Conservation (phyloP, 2,113 vertebrate genomes). For the Lagopus leucura region DNA sequence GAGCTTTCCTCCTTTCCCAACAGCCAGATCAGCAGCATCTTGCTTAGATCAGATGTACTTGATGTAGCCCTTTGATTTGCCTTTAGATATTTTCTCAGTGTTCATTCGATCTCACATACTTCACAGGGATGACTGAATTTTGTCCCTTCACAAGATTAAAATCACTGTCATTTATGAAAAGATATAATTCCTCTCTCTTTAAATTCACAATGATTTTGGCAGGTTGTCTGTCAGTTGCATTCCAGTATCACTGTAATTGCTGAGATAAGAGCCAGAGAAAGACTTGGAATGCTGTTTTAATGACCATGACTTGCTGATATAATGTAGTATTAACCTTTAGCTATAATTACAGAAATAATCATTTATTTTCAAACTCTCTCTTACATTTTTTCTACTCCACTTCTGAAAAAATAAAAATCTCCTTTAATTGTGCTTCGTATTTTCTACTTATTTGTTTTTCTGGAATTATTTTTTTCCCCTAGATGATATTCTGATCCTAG, state of each 20-base stretch:
- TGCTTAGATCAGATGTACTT: neutral
- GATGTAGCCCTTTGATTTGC: neutral
- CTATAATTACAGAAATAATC: neutral
- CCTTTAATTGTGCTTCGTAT: neutral
- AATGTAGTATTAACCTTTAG: neutral
- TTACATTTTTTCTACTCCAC: neutral
- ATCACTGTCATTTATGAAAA: neutral
- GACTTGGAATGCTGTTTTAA: neutral
- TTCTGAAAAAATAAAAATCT: neutral
- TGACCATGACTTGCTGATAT: neutral
- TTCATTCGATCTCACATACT: neutral
- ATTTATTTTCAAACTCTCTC: neutral
- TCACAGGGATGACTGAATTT: neutral
- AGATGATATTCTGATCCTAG: neutral
- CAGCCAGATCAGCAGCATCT: neutral
- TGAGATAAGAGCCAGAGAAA: neutral
- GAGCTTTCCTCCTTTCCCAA: neutral
- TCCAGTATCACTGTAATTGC: neutral
- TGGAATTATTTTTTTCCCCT: neutral
- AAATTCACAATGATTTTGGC: neutral
- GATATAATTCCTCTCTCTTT: neutral
- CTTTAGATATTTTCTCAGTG: neutral
- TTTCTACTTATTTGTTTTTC: neutral
- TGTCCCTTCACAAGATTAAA: neutral
- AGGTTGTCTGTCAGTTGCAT: neutral